Evolutionary conservation across 2,113 vertebrate genomes (phyloP), one percentile per base, ranked within the genome.

Genomic region (Sorex fumeus): DNA sequence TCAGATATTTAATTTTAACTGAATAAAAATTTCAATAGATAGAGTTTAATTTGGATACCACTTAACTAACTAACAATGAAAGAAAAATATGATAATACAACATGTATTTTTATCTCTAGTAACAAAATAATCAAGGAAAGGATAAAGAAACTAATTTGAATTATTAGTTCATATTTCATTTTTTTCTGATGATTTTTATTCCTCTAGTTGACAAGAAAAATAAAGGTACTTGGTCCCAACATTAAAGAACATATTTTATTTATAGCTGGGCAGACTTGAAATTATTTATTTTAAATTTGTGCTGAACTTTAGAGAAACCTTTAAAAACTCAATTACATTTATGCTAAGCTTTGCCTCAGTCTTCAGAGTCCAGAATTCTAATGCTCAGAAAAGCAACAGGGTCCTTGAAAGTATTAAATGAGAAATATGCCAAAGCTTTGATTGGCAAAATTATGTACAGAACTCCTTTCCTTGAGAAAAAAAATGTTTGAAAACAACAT

Each of bases 291-390:
- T 87, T 94, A 96, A 97, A 96, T 97, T 53, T 62, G 89, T 67
- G 47, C 3, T 94, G 84, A 97, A 96, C 84, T 80, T 96, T 91
- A 93, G 76, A 66, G 87, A 97, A 97, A 96, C 34, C n/a, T 96
- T 96, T 92, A 78, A 97, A 97, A 97, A 96, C 47, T 90, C 86
- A 95, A 93, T 90, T 97, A 91, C 10, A 78, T 92, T 94, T 92
- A 93, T 53, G 34, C 92, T 11, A 93, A 11, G 4, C 2, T 95
- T 18, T 81, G 95, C 16, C 57, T 30, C 1, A 87, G 8, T 0
- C 23, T 69, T 86, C 50, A 91, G 47, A 50, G 85, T 90, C 5
- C 45, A 91, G 95, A 96, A 95, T 85, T 95, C 27, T 94, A 71
- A 69, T 92, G 6, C 67, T 86, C 11, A 47, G 43, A 75, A 86